Conservation (phyloP, 1,140 invertebrate genomes). For the Yoshiicerus persimilis region DNA sequence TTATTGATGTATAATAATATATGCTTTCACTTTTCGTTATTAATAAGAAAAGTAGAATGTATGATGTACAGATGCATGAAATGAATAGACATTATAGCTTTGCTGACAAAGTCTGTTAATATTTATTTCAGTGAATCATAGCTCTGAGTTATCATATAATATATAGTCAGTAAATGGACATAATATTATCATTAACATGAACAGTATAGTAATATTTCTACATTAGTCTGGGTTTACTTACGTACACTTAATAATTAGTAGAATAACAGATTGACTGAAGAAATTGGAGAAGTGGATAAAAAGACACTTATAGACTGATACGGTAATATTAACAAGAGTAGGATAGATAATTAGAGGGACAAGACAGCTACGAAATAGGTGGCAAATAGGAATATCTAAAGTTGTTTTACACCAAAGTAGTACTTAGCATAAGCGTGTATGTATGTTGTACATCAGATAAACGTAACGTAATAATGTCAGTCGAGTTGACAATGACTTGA, state of each 20-base stretch:
- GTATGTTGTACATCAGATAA: not conserved
- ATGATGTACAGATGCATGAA: no score
- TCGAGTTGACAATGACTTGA: not conserved
- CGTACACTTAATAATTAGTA: not conserved
- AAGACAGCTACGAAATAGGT: not conserved
- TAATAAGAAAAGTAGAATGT: no score
- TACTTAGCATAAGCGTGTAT: not conserved
- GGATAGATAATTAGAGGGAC: not conserved
- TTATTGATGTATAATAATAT: no score
- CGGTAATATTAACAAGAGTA: not conserved
- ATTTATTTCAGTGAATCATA: slow-evolving; percentile 25
- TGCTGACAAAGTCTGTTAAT: not conserved
- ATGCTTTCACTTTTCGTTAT: no score
- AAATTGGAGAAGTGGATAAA: not conserved
- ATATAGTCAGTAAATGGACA: slow-evolving; percentile 6
- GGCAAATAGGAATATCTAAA: not conserved
- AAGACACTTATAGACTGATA: not conserved
- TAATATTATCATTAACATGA: not conserved
- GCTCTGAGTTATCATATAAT: slow-evolving; percentile 24
- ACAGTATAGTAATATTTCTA: not conserved
- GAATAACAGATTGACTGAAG: not conserved
- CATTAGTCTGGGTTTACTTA: not conserved
- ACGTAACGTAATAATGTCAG: not conserved
- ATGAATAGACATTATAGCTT: no score
- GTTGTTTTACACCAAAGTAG: not conserved